Evolutionary conservation across 2,113 vertebrate genomes (phyloP).

Genomic region (Pomatostomus ruficeps): DNA sequence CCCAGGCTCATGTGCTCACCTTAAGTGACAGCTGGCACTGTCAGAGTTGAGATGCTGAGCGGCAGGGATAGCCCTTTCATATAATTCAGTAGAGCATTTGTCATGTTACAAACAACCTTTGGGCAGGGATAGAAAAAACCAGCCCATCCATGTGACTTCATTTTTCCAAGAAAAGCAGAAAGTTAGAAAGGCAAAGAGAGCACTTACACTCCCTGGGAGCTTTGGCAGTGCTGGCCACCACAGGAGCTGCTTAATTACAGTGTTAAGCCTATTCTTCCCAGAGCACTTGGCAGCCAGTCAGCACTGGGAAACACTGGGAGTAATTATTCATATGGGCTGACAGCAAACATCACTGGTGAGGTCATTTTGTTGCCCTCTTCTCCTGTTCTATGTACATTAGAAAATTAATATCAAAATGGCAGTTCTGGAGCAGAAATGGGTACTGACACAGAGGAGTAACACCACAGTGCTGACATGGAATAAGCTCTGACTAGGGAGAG

Average conservation of each 20-base stretch:
- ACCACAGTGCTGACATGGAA: not conserved
- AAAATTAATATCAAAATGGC: not conserved
- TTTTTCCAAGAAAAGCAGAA: not conserved
- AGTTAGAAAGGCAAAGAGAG: not conserved
- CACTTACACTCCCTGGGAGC: not conserved
- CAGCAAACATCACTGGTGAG: not conserved
- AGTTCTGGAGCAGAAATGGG: not conserved
- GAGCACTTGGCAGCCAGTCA: not conserved
- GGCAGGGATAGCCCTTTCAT: not conserved
- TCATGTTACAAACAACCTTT: not conserved
- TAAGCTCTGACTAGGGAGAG: not conserved
- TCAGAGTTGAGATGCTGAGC: not conserved
- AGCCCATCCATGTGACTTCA: not conserved
- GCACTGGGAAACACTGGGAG: not conserved
- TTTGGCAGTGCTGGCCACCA: not conserved
- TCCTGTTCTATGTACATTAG: not conserved
- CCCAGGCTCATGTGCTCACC: not conserved
- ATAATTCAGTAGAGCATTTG: not conserved
- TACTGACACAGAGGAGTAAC: not conserved
- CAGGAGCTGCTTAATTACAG: not conserved
- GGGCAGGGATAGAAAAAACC: too few relatives aligned
- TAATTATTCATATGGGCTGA: not conserved
- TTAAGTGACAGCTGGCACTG: not conserved
- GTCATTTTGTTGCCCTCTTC: not conserved
- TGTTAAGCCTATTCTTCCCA: fast-evolving